Percentiles rank a stretch among this genome's conserved stretches.
phyloP scores from a whole-genome alignment of 2,113 vertebrate genomes.

The Pantherophis guttatus region DNA sequence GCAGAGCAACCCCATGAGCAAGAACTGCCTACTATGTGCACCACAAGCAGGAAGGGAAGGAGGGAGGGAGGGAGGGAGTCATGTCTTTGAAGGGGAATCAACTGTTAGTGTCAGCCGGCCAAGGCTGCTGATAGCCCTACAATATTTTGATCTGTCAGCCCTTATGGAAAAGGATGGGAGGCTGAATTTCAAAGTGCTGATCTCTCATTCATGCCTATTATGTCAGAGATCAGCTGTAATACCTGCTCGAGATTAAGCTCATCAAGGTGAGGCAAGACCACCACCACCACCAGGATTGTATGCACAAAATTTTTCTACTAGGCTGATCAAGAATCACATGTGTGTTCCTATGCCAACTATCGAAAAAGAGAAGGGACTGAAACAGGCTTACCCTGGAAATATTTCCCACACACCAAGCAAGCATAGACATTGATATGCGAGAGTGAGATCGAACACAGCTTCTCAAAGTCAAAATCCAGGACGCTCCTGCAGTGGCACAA shows the following conservation, averaged over 20 bases:
- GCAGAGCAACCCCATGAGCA: background rate
- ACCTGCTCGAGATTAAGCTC: background rate
- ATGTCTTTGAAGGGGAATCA: background rate
- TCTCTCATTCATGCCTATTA: background rate
- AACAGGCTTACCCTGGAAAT: constrained; percentile 85
- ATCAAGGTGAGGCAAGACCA: background rate
- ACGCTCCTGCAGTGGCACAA: constrained; percentile 79
- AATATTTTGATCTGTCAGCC: background rate
- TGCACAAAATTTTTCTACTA: background rate
- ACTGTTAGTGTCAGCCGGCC: background rate
- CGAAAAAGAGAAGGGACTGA: background rate
- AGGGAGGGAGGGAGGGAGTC: background rate
- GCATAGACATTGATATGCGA: constrained; percentile 96
- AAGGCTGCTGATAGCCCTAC: background rate
- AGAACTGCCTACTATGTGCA: background rate
- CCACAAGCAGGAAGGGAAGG: background rate
- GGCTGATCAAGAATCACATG: background rate
- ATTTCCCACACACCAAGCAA: constrained; percentile 95
- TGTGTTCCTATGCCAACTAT: rapidly evolving
- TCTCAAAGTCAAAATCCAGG: constrained; percentile 96
- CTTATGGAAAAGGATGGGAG: background rate
- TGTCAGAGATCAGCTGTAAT: background rate
- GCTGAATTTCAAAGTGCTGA: background rate
- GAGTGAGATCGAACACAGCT: constrained; percentile 93
- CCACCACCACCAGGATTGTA: background rate